phyloP scores from a whole-genome alignment of 2,113 vertebrate species.

The Triplophysa tibetana region DNA sequence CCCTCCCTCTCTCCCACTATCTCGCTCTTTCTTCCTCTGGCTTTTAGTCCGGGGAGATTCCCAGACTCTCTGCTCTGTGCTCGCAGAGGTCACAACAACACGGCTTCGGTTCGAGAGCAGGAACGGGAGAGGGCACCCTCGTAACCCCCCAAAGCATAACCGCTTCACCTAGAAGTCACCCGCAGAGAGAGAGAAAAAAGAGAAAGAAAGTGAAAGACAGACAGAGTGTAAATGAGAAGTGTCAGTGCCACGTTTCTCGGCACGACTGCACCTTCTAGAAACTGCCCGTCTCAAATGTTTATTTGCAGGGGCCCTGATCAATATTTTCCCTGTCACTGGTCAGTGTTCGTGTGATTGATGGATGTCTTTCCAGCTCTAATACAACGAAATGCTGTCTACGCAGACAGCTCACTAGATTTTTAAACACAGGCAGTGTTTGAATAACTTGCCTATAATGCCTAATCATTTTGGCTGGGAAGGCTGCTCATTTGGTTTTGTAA shows the following conservation, averaged over 20 bases:
- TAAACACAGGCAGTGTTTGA: neutral
- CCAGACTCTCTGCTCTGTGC: constrained; percentile 46
- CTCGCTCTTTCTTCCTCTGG: constrained; percentile 15
- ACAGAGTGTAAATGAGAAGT: constrained; percentile 28
- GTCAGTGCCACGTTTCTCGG: constrained; percentile 22
- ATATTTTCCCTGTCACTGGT: constrained; percentile 48
- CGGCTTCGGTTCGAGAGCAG: constrained; percentile 59
- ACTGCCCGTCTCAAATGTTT: constrained; percentile 54
- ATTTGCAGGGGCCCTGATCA: constrained; percentile 56
- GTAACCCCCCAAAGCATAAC: constrained; percentile 45
- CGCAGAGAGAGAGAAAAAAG: constrained; percentile 35
- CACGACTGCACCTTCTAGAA: constrained; percentile 52
- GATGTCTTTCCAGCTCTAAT: constrained; percentile 15
- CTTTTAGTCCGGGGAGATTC: constrained; percentile 51
- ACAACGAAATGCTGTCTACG: neutral
- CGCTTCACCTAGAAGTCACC: constrained; percentile 63
- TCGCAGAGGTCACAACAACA: constrained; percentile 61
- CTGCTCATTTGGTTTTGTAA: neutral
- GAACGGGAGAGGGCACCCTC: constrained; percentile 56
- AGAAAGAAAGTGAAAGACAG: neutral
- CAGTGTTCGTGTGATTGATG: constrained; percentile 37
- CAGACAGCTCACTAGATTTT: neutral
- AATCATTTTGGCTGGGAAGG: neutral
- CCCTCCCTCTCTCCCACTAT: constrained; percentile 49
- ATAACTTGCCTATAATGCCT: neutral